Percentiles rank a stretch among this genome's conserved stretches.
Evolutionary conservation across 2,797 vertebrate genomes (phyloP).

Genomic region (Steatocranus sp.): DNA sequence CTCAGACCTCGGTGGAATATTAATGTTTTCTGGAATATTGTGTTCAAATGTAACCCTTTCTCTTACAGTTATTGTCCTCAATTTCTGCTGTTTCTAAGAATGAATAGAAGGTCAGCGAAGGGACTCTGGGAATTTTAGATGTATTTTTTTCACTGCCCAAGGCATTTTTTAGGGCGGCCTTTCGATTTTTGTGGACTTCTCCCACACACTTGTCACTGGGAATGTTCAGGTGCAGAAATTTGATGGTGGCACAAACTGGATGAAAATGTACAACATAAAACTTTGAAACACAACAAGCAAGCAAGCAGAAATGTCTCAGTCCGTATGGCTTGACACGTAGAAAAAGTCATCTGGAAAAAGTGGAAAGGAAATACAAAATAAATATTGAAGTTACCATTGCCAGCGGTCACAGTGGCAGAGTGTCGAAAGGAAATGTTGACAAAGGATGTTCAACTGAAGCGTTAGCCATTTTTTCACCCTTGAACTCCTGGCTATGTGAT

Average conservation of each 20-base stretch:
- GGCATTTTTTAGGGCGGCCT: constrained; percentile 1
- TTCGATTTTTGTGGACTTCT: constrained; percentile 2
- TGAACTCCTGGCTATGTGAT: constrained; percentile 45
- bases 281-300: background rate
- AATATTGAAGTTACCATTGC: background rate
- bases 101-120: background rate
- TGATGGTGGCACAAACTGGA: background rate
- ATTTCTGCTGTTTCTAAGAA: background rate
- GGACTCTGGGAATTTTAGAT: background rate
- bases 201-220: constrained; percentile 2
- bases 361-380: background rate
- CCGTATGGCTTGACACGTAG: background rate
- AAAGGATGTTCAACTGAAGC: background rate
- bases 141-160: background rate
- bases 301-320: background rate
- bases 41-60: background rate
- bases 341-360: background rate
- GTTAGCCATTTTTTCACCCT: constrained; percentile 21
- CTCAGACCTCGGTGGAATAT: background rate
- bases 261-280: background rate
- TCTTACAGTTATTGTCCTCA: background rate
- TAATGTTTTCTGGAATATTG: background rate
- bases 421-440: background rate
- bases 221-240: background rate
- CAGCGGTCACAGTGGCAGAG: background rate